phyloP scores from a whole-genome alignment of 1,140 invertebrate species.

The Maconellicoccus hirsutus region DNA sequence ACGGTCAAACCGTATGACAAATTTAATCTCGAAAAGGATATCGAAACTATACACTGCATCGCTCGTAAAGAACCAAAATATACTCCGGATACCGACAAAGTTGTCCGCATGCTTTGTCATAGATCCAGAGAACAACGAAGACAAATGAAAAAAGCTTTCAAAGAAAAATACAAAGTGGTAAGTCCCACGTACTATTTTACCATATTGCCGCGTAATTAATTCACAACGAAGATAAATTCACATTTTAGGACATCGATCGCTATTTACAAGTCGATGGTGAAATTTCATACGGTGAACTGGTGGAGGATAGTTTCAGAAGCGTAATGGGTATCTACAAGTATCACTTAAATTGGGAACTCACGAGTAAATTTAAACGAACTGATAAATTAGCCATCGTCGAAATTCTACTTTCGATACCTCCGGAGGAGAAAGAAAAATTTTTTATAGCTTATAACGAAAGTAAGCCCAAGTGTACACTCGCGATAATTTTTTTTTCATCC shows the following conservation, averaged over 20 bases:
- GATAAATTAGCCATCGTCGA: background rate
- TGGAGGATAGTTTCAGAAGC: background rate
- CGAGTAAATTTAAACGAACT: background rate
- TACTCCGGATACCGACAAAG: background rate
- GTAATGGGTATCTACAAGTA: background rate
- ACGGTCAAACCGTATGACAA: background rate
- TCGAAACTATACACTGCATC: background rate
- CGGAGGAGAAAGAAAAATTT: background rate
- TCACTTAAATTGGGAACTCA: background rate
- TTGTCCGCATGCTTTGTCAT: background rate
- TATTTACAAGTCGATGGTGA: background rate
- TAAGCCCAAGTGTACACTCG: too few relatives aligned
- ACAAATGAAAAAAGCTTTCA: background rate
- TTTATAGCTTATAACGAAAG: background rate
- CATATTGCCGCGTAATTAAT: background rate
- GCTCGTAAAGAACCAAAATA: background rate
- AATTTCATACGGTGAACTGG: background rate
- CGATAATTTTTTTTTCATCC: too few relatives aligned
- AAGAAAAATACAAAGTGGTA: background rate
- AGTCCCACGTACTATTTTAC: too few relatives aligned
- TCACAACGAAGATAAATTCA: background rate
- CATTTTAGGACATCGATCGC: background rate
- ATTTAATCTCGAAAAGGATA: background rate
- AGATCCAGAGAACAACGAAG: background rate
- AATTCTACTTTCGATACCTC: background rate